Base-by-base conservation (phyloP, 1,140 invertebrate genomes). In the Plodia interpunctella region DNA sequence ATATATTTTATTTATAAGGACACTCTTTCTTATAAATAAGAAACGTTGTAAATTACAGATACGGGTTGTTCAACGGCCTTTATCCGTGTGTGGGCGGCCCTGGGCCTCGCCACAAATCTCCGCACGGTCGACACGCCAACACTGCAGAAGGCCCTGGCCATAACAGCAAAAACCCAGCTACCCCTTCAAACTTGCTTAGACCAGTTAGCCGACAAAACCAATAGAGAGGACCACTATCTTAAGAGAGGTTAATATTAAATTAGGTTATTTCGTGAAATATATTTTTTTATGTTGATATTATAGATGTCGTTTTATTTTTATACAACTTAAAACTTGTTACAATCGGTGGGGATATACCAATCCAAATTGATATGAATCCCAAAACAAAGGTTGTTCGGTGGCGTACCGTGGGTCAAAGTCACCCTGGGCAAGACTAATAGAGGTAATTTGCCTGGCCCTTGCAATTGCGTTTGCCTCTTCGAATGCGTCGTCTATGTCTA, bases 81-180 rank as follows among this genome's bases (percentile, higher is more conserved):
- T 57, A 93, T 96, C 13, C 91, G 93, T 13, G 90, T 94, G 0
- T 94, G 91, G 69, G 92, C 92, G 0, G 92, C 93, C 0, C 68
- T 96, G 2, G 93, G 93, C 0, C 78, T 92, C 54, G 92, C 94
- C 1, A 87, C 84, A 0, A 79, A 92, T 1, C 71, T 96, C n/a
- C 92, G 90, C 52, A 95, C 94, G 0, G 78, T 93, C 0, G 91
- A 94, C 10, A 90, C 91, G 0, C 72, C 90, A 0, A 90, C 92
- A 0, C 88, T 96, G 0, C 91, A 93, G 53, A 78, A 91, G 4
- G 93, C 93, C 0, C 67, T 96, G 9, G 90, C 91, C 0, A 76
- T 87, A 35, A 83, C 91, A 2, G 90, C 91, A 1, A 87, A 87
- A 38, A 90, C 91, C 0, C 90, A 91, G 2, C 83, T 81, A 25